Evolutionary conservation across 2,113 vertebrate genomes (phyloP).

Genomic region (Microcebus jonahi): DNA sequence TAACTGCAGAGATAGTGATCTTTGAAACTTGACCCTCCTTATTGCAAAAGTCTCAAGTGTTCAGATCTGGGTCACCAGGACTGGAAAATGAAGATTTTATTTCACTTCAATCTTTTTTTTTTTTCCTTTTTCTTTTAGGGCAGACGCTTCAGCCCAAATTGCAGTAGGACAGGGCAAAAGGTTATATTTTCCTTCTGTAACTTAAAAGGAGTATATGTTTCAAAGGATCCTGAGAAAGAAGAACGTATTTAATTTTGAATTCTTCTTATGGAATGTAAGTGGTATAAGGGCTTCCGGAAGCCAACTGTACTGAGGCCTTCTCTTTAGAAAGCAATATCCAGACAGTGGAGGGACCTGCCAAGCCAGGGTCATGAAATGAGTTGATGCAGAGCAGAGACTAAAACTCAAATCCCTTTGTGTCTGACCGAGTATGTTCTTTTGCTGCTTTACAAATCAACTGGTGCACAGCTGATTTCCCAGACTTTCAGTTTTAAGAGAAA

Average conservation of each 20-base stretch:
- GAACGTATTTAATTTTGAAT: background rate
- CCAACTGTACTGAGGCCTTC: background rate
- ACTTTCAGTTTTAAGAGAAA: background rate
- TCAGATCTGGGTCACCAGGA: slow-evolving; percentile 63
- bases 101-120: background rate
- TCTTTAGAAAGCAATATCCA: background rate
- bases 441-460: background rate
- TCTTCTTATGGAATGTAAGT: background rate
- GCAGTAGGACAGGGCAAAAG: background rate
- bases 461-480: background rate
- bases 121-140: slow-evolving; percentile 26
- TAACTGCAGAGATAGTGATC: slow-evolving; percentile 52
- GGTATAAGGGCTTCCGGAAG: background rate
- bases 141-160: background rate
- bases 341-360: background rate
- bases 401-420: background rate
- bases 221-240: slow-evolving; percentile 25
- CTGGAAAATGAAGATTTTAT: slow-evolving; percentile 67
- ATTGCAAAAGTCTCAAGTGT: slow-evolving; percentile 66
- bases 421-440: background rate
- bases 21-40: slow-evolving; percentile 67
- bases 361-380: background rate
- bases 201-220: background rate
- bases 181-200: background rate
- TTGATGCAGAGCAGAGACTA: background rate